These are phyloP conservation scores for Eudasyphora cyanicolor DNA, from an alignment of 2,888 invertebrate species.

Conservation along the genomic window DNA sequence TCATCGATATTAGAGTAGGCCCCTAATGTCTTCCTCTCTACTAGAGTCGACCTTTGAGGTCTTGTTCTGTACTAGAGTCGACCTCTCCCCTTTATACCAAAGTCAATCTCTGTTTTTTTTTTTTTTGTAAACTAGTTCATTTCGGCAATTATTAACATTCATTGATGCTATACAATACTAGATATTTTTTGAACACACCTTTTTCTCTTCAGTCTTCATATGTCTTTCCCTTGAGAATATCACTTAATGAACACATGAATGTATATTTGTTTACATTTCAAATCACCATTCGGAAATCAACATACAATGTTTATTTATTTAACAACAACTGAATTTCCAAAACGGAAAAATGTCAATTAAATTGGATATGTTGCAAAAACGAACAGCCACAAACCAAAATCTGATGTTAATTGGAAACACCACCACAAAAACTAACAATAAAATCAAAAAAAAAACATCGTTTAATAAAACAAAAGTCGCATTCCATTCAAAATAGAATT, in stretches of 20 bases:
- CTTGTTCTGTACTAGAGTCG: too few species aligned
- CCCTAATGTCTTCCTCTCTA: too few species aligned
- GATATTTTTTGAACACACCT: not conserved
- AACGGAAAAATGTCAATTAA: slow-evolving; percentile 8
- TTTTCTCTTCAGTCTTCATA: not conserved
- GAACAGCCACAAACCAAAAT: slow-evolving; percentile 9
- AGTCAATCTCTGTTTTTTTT: too few species aligned
- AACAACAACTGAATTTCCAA: not conserved
- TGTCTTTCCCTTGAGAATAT: not conserved
- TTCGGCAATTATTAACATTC: too few species aligned
- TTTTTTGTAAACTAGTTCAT: too few species aligned
- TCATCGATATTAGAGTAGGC: too few species aligned
- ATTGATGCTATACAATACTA: too few species aligned
- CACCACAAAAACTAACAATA: too few species aligned
- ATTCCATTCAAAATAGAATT: not conserved
- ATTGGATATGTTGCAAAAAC: slow-evolving; percentile 4
- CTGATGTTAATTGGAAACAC: slow-evolving; percentile 2
- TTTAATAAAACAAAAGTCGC: not conserved
- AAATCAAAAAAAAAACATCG: slow-evolving; percentile 2
- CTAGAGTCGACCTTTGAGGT: too few species aligned
- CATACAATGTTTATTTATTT: not conserved
- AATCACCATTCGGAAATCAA: not conserved
- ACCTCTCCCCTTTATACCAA: too few species aligned
- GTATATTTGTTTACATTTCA: too few species aligned
- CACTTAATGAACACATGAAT: not conserved